A percentile compares a stretch with the other conserved stretches of the same genome.
These are phyloP conservation scores for Butorides virescens DNA, from an alignment of 2,113 vertebrate species.

Conservation along the genomic window DNA sequence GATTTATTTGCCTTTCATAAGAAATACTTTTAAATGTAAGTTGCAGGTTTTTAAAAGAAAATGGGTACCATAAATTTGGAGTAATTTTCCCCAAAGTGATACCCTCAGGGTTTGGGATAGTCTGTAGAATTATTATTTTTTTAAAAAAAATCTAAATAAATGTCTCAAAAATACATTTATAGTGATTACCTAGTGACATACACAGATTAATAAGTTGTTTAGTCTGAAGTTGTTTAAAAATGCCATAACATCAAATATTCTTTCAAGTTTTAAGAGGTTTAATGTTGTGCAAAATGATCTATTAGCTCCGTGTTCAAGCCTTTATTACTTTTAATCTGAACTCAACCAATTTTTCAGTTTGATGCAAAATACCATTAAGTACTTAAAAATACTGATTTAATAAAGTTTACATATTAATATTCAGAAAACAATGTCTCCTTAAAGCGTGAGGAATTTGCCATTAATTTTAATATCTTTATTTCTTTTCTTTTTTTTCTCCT, in stretches of 20 bases:
- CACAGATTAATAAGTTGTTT: background rate
- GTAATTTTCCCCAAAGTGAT: background rate
- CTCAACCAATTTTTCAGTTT: constrained; percentile 10
- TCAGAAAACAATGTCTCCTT: background rate
- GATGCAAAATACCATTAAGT: background rate
- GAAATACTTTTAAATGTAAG: background rate
- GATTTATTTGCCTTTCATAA: background rate
- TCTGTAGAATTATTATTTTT: background rate
- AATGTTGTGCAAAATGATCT: constrained; percentile 45
- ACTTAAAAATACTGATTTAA: background rate
- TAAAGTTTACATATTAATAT: background rate
- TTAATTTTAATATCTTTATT: background rate
- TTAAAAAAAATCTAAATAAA: background rate
- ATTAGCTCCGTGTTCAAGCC: background rate
- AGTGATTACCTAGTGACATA: background rate
- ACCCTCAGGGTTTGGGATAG: background rate
- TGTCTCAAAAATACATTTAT: background rate
- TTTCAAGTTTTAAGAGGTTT: background rate
- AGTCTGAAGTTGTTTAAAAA: background rate
- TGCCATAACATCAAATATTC: background rate
- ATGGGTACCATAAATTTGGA: background rate
- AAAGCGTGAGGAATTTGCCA: background rate
- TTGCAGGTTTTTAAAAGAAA: background rate
- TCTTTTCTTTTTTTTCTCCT: background rate
- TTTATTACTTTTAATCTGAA: constrained; percentile 1